These are phyloP conservation scores for Nothocercus nigrocapillus DNA, from an alignment of 2,113 vertebrate species.

Conservation along the genomic window DNA sequence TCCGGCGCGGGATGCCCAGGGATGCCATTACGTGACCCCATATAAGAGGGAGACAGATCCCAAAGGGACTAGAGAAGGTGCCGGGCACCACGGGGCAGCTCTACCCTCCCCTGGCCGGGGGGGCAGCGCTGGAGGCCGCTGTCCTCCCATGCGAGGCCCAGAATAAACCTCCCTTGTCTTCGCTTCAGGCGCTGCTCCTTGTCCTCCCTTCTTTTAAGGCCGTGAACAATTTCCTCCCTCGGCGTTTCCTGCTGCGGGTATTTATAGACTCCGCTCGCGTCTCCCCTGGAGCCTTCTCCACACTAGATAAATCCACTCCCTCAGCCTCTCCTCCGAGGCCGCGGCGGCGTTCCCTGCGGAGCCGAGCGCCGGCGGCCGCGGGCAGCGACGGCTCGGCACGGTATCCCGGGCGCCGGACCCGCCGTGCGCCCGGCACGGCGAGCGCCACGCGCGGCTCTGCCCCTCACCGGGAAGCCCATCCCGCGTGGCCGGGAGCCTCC, in stretches of 20 bases:
- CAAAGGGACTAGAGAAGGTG: neutral
- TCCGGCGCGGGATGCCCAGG: slow-evolving; percentile 72
- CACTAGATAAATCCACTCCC: slow-evolving; percentile 41
- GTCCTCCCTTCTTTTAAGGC: neutral
- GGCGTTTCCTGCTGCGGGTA: neutral
- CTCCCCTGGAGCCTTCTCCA: slow-evolving; percentile 66
- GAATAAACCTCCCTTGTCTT: slow-evolving; percentile 10
- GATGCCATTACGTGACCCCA: slow-evolving; percentile 73
- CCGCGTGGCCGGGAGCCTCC: no score
- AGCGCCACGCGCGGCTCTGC: no score
- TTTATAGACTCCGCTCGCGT: slow-evolving; percentile 57
- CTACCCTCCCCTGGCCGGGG: rapidly evolving
- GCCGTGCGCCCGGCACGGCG: no score
- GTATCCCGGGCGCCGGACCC: no score
- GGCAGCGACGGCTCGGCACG: no score
- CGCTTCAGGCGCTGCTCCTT: slow-evolving; percentile 15
- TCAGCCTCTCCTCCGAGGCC: neutral
- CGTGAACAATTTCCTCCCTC: slow-evolving; percentile 29
- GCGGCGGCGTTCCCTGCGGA: no score
- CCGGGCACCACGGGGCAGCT: no score
- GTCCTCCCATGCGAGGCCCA: neutral
- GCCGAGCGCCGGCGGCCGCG: no score
- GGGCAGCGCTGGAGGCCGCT: neutral
- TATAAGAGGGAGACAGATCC: slow-evolving; percentile 62
- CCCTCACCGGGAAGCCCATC: no score